Base-by-base conservation (phyloP, 2,113 vertebrate species). In the Pelecanoides urinatrix region DNA sequence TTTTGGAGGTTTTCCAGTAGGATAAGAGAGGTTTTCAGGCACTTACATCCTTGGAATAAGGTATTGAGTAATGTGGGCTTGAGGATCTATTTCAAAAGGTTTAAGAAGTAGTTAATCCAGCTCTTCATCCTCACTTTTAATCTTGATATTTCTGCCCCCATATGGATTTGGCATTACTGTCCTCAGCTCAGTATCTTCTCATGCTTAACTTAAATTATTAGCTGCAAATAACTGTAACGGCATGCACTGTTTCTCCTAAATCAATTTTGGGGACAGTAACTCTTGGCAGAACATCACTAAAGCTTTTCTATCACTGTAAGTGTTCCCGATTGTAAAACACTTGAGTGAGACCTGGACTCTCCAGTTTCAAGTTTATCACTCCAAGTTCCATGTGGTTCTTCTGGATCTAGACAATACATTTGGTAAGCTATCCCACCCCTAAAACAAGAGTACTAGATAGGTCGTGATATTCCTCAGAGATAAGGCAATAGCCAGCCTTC, bases 301-400 rank as follows among this genome's bases (percentile, higher is more conserved):
- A 77, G 4, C 8, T 56, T 80, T 86, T 66, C 30, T 58, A 2
- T 25, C 12, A 22, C 34, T 49, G 5, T 25, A 26, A 23, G 8
- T 25, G 5, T 9, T 80, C 16, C 10, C 0, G 47, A 2, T 19
- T 32, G 4, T 40, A 30, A 50, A 90, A 77, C 0, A 5, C 7
- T n/a, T 11, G 16, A 63, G 30, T n/a, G 52, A 89, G 47, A 79
- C 62, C 13, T 70, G 67, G 16, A 32, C 7, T 63, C 36, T 58
- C 4, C n/a, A 42, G 6, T 76, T 56, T 56, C 40, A 55, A 23
- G n/a, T 59, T 83, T 38, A 6, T 62, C 27, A 15, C 7, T 27
- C 21, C 15, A 55, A 4, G 5, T 42, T 81, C 38, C 5, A 1
- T 29, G 32, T 58, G 17, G 5, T 40, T 32, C 47, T 83, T 58